phyloP scores from a whole-genome alignment of 23 tunicate species.

The Ascidia mentula region DNA sequence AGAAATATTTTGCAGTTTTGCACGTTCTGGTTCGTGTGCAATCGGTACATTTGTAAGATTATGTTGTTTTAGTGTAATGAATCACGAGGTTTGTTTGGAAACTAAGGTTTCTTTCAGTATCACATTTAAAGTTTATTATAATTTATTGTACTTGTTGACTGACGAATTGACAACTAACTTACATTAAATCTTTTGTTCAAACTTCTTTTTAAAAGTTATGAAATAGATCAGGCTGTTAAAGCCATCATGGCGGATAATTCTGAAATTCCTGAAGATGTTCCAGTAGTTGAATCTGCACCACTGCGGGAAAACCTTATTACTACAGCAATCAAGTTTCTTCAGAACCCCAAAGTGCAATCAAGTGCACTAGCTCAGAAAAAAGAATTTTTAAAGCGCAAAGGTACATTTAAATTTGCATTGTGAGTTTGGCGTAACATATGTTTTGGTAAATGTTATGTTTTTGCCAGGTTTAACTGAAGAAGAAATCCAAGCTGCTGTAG shows the following conservation, averaged over 20 bases:
- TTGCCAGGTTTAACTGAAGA: slow-evolving; percentile 58
- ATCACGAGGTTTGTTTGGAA: too few species aligned
- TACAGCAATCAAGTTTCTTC: slow-evolving; percentile 67
- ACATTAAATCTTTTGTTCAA: too few species aligned
- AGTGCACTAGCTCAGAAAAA: slow-evolving; percentile 53
- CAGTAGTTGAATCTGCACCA: slow-evolving; percentile 16
- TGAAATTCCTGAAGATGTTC: slow-evolving; percentile 22
- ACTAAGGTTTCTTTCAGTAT: too few species aligned
- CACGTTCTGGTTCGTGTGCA: too few species aligned
- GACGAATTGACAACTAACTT: too few species aligned
- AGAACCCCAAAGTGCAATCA: slow-evolving; percentile 57
- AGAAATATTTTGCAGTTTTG: too few species aligned
- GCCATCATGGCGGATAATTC: neutral
- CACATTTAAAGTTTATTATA: too few species aligned
- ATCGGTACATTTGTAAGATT: too few species aligned
- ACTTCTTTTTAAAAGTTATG: too few species aligned
- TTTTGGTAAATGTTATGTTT: neutral
- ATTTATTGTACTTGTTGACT: too few species aligned
- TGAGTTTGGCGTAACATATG: neutral
- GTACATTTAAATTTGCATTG: neutral
- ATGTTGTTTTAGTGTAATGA: too few species aligned
- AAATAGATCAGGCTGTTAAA: too few species aligned
- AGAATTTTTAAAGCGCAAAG: slow-evolving; percentile 20
- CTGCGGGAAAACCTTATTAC: slow-evolving; percentile 35
- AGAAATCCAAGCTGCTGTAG: slow-evolving; percentile 46